These are phyloP conservation scores for Scaptomyza cyrtandrae DNA, from an alignment of 2,888 invertebrate genomes.

Conservation along the genomic window DNA sequence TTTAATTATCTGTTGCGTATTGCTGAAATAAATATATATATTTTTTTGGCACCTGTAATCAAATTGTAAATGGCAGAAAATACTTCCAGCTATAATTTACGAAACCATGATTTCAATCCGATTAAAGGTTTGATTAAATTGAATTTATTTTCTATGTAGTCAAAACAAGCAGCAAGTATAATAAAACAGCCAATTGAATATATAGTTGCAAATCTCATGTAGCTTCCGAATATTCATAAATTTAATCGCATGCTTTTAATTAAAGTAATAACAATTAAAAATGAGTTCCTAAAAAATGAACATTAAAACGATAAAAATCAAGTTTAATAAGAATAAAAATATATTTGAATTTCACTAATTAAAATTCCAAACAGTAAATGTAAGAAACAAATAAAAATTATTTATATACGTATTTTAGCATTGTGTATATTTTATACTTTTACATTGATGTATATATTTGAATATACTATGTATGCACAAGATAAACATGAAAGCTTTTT, in stretches of 20 bases:
- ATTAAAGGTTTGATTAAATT: slow-evolving; percentile 71
- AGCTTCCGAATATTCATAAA: slow-evolving; percentile 18
- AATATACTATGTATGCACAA: slow-evolving; percentile 8
- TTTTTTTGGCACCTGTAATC: slow-evolving; percentile 25
- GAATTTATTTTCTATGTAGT: slow-evolving; percentile 56
- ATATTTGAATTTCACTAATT: not conserved
- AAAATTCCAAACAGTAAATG: not conserved
- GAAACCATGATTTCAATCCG: slow-evolving; percentile 53
- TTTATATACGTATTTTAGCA: too few relatives aligned
- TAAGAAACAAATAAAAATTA: not conserved
- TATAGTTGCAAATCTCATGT: slow-evolving; percentile 33
- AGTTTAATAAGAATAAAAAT: not conserved
- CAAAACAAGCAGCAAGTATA: slow-evolving; percentile 30
- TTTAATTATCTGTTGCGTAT: slow-evolving; percentile 64
- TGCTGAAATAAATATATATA: slow-evolving; percentile 66
- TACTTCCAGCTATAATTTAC: slow-evolving; percentile 28
- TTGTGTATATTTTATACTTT: not conserved
- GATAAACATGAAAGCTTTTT: slow-evolving; percentile 41
- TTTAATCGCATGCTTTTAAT: not conserved
- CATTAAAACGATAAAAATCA: slow-evolving; percentile 1
- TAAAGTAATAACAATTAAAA: not conserved
- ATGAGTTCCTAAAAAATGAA: not conserved
- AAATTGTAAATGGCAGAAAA: slow-evolving; percentile 36
- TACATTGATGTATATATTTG: slow-evolving; percentile 8
- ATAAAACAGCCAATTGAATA: slow-evolving; percentile 4